Conservation (phyloP, 2,113 vertebrate genomes). For the Agapornis roseicollis region DNA sequence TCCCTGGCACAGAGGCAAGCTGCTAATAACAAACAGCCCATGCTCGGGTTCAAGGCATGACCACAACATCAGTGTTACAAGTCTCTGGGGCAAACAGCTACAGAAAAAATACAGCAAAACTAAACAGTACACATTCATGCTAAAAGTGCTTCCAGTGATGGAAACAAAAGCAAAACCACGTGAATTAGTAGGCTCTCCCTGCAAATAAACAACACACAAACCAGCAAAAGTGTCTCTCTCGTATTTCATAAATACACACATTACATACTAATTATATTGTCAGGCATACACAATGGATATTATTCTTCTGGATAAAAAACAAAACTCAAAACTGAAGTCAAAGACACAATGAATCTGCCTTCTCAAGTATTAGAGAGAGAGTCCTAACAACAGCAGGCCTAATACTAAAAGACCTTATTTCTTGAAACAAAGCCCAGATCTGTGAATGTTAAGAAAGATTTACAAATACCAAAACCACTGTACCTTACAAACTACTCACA, state of each 20-base stretch:
- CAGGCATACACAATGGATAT: not conserved
- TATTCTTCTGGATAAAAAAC: not conserved
- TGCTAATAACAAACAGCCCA: not conserved
- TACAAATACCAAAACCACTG: not conserved
- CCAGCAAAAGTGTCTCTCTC: not conserved
- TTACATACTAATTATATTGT: not conserved
- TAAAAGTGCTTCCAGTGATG: not conserved
- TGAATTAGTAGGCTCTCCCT: not conserved
- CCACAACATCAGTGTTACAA: not conserved
- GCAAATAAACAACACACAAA: constrained; percentile 10
- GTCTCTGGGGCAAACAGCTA: not conserved
- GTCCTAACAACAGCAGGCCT: not conserved
- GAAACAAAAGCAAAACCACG: constrained; percentile 23
- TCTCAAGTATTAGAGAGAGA: not conserved
- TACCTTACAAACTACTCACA: not conserved
- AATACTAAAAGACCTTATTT: not conserved
- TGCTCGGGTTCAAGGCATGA: not conserved
- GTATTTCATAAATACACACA: not conserved
- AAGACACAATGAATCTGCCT: not conserved
- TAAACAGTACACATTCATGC: not conserved
- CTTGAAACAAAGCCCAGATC: not conserved
- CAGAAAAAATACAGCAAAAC: not conserved
- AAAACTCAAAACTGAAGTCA: not conserved
- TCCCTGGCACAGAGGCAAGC: rapidly evolving
- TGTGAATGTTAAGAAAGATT: not conserved